These are phyloP conservation scores for Caenorhabditis macrosperma DNA, from an alignment of 2,888 invertebrate species.

Conservation along the genomic window DNA sequence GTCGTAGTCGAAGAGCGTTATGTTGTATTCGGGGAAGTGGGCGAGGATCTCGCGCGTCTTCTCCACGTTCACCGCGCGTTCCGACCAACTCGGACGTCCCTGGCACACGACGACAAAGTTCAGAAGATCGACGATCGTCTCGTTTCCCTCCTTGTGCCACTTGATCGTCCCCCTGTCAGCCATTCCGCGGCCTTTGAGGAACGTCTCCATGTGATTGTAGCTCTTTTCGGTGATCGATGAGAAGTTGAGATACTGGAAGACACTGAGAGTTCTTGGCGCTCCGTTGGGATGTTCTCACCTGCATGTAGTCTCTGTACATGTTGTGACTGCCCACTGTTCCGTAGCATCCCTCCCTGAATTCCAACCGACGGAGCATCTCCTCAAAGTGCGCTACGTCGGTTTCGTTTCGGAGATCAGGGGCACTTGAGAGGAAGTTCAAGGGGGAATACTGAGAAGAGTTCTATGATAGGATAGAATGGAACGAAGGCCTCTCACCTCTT, in stretches of 20 bases:
- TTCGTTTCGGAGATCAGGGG: conserved; percentile 67
- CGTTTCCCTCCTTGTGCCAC: conserved; percentile 60
- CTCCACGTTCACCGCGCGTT: conserved; percentile 69
- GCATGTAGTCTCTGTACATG: conserved; percentile 69
- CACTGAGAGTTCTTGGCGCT: too few relatives aligned
- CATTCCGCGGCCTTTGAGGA: conserved; percentile 61
- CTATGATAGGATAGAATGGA: conserved; percentile 1
- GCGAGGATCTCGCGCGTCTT: conserved; percentile 69
- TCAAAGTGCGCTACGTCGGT: conserved; percentile 60
- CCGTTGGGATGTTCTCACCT: conserved; percentile 40
- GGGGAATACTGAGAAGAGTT: conserved; percentile 69
- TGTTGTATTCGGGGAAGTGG: conserved; percentile 70
- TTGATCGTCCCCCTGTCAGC: conserved; percentile 65
- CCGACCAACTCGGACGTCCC: conserved; percentile 68
- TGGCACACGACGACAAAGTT: conserved; percentile 74
- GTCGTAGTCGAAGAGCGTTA: conserved; percentile 77
- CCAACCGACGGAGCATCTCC: conserved; percentile 65
- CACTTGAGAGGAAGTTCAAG: conserved; percentile 72
- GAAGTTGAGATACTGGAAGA: conserved; percentile 31
- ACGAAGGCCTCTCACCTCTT: conserved; percentile 68
- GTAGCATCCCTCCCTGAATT: conserved; percentile 65
- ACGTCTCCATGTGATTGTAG: conserved; percentile 57
- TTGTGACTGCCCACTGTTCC: conserved; percentile 63
- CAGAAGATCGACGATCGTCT: conserved; percentile 64
- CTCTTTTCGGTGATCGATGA: conserved; percentile 12